These are phyloP conservation scores for Corythornis madagascariensis DNA, from an alignment of 2,113 vertebrate genomes.

Conservation along the genomic window DNA sequence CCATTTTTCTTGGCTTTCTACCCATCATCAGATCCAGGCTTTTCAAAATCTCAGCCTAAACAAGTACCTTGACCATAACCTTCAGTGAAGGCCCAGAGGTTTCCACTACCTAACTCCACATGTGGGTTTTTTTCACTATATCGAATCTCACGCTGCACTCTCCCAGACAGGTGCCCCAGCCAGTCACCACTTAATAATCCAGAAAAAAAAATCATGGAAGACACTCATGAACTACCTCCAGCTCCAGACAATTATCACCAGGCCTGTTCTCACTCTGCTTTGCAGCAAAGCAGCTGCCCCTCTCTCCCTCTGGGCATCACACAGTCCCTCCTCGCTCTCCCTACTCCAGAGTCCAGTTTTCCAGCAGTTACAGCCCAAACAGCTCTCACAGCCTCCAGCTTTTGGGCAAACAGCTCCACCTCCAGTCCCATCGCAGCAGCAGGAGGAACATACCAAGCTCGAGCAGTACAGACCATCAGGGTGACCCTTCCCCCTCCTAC, in stretches of 20 bases:
- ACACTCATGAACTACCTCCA: neutral
- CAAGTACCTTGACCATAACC: neutral
- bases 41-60: neutral
- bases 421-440: neutral
- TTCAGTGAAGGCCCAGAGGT: neutral
- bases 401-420: neutral
- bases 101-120: neutral
- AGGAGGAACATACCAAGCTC: neutral
- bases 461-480: fast-evolving
- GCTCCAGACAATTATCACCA: fast-evolving
- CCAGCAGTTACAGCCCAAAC: fast-evolving
- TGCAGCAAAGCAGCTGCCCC: neutral
- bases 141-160: fast-evolving
- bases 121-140: fast-evolving
- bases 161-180: fast-evolving
- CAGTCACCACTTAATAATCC: fast-evolving
- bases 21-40: fast-evolving
- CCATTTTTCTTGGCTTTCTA: neutral
- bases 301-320: neutral
- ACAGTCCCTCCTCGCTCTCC: fast-evolving
- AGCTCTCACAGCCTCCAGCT: neutral
- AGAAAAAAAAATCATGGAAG: neutral
- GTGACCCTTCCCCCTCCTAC: neutral
- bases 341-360: neutral
- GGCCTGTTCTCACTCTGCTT: neutral